Evolutionary conservation across 2,888 invertebrate genomes (phyloP).

Genomic region (Cyaniris semiargus): DNA sequence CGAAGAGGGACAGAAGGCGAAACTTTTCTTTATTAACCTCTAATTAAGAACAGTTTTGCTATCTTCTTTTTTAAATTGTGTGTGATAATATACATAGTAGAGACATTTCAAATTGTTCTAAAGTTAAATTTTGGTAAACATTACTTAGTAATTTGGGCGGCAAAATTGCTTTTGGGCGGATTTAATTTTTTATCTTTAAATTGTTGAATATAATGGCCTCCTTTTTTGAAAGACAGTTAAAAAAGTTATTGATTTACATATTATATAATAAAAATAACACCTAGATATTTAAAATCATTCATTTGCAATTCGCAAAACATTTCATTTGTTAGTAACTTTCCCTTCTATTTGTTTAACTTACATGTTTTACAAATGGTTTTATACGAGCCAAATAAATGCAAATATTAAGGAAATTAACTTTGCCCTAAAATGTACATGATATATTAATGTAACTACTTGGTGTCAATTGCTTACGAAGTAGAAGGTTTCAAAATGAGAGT

Average conservation of each 20-base stretch:
- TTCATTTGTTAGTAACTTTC: slow-evolving; percentile 14
- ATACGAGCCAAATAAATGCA: not conserved
- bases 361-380: not conserved
- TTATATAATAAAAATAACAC: not conserved
- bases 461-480: not conserved
- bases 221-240: not conserved
- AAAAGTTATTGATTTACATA: not conserved
- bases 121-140: not conserved
- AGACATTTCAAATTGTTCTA: not conserved
- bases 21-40: too few species aligned
- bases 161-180: not conserved
- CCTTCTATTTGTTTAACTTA: not conserved
- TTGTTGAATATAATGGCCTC: not conserved
- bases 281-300: not conserved
- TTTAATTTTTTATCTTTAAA: not conserved
- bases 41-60: not conserved
- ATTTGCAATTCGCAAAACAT: slow-evolving; percentile 3
- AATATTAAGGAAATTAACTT: not conserved
- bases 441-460: not conserved
- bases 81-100: not conserved
- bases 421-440: not conserved
- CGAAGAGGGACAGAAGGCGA: not conserved
- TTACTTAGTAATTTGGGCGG: not conserved
- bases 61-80: not conserved
- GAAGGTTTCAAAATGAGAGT: not conserved